Conservation (phyloP, 2,797 vertebrate genomes). For the Schizopygopsis pylzovi region DNA sequence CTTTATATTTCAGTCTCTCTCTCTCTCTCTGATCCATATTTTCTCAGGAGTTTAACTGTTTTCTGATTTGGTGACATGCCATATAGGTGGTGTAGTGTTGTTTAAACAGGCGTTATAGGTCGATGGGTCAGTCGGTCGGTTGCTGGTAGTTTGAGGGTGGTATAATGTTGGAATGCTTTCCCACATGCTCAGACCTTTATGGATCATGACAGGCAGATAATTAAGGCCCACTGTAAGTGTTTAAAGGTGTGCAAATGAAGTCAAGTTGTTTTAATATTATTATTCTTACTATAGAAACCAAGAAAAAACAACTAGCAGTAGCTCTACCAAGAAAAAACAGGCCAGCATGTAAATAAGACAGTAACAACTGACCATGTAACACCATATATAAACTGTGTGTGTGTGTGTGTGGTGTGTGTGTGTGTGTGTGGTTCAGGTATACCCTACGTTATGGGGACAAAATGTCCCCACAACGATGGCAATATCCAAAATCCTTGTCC, state of each 20-base stretch:
- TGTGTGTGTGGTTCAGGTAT: too few relatives aligned
- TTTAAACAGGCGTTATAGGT: not conserved
- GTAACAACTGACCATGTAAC: not conserved
- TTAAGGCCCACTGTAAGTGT: slow-evolving; percentile 69
- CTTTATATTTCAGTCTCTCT: not conserved
- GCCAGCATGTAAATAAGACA: not conserved
- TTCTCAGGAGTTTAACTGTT: not conserved
- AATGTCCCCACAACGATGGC: too few relatives aligned
- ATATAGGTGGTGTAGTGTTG: not conserved
- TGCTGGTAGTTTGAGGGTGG: slow-evolving; percentile 66
- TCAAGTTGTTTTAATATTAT: slow-evolving; percentile 28
- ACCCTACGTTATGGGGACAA: too few relatives aligned
- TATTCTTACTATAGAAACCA: not conserved
- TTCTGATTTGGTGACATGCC: not conserved
- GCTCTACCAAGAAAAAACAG: not conserved
- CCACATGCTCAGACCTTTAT: slow-evolving; percentile 55
- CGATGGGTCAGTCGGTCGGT: slow-evolving; percentile 37
- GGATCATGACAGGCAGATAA: slow-evolving; percentile 71
- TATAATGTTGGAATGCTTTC: slow-evolving; percentile 69
- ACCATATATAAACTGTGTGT: not conserved
- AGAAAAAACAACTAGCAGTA: not conserved
- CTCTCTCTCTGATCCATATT: not conserved
- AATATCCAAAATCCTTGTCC: too few relatives aligned
- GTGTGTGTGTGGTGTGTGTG: too few relatives aligned
- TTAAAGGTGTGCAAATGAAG: slow-evolving; percentile 35